Evolutionary conservation across 2,797 vertebrate species (phyloP).

Genomic region (Steatocranus sp.): DNA sequence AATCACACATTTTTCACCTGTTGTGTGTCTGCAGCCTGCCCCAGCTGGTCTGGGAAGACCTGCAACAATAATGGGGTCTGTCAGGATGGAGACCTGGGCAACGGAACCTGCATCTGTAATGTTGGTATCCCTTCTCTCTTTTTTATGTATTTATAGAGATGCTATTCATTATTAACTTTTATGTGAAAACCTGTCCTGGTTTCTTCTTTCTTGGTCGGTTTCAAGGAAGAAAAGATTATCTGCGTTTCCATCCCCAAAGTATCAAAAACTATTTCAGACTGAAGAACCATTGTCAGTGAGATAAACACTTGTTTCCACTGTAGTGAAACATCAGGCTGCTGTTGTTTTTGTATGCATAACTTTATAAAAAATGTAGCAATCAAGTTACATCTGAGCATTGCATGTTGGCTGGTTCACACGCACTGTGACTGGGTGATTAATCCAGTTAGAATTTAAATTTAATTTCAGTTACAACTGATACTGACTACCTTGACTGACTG

Average conservation of each 20-base stretch:
- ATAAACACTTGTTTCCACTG: neutral
- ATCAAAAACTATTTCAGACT: neutral
- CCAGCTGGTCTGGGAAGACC: slow-evolving; percentile 76
- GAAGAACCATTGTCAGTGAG: neutral
- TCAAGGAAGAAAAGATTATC: neutral
- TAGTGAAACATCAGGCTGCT: neutral
- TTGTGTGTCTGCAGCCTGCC: slow-evolving; percentile 78
- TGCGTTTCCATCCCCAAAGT: neutral
- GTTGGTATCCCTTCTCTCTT: slow-evolving; percentile 61
- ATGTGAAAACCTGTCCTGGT: neutral
- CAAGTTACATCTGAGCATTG: neutral
- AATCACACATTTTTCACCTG: neutral
- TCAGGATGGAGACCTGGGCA: slow-evolving; percentile 76
- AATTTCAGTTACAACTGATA: neutral
- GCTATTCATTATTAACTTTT: neutral
- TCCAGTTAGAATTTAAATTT: neutral
- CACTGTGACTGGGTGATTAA: neutral
- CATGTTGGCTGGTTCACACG: neutral
- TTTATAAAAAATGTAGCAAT: neutral
- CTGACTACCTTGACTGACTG: neutral
- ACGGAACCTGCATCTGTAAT: slow-evolving; percentile 90
- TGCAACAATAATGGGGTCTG: slow-evolving; percentile 86
- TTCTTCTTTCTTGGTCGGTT: neutral
- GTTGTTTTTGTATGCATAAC: neutral
- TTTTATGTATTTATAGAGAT: neutral